phyloP scores from a whole-genome alignment of 2,113 vertebrate species.

The Ammospiza nelsoni region DNA sequence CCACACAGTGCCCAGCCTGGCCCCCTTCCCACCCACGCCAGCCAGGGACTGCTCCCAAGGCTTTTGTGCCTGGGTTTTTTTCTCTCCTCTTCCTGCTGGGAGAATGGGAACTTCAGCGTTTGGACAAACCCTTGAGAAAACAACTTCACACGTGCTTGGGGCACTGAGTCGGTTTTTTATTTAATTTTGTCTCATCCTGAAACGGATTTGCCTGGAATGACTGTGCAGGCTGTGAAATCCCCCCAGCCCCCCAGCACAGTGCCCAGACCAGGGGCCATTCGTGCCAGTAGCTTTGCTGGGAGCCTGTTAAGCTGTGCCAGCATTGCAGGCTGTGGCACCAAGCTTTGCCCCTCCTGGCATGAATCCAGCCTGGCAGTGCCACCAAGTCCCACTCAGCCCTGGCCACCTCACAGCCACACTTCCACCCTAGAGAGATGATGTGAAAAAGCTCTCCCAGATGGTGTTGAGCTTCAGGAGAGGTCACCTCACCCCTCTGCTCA shows the following conservation, averaged over 20 bases:
- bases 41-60: not conserved
- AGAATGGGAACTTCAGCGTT: not conserved
- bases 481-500: not conserved
- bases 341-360: not conserved
- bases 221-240: not conserved
- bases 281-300: not conserved
- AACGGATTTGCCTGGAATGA: not conserved
- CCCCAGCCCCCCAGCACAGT: not conserved
- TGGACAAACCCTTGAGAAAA: constrained; percentile 35
- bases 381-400: not conserved
- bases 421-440: not conserved
- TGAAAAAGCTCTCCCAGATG: not conserved
- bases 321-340: not conserved
- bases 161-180: not conserved
- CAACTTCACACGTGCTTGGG: not conserved
- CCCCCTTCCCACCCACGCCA: constrained; percentile 19
- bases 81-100: constrained; percentile 34
- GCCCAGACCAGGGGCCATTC: not conserved
- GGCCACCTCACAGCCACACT: not conserved
- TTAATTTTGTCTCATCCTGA: not conserved
- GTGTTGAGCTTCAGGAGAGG: not conserved
- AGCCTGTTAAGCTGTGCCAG: not conserved
- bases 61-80: constrained; percentile 29
- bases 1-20: not conserved
- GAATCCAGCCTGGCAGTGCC: not conserved